Evolutionary conservation across 2,113 vertebrate species (phyloP).

Genomic region (Isichthys henryi): DNA sequence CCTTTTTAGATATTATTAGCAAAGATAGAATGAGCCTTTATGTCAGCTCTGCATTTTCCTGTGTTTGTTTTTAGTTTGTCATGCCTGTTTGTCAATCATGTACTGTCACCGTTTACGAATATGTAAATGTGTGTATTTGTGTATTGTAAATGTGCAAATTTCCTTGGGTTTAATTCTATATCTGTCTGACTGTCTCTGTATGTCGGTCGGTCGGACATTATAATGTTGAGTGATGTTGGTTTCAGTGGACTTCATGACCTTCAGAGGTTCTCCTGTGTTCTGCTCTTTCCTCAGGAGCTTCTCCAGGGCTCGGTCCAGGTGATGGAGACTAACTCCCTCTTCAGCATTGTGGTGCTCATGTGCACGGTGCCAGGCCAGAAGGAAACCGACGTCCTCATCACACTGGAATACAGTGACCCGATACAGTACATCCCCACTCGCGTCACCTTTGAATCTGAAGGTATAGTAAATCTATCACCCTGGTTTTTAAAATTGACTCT

Average conservation of each 20-base stretch:
- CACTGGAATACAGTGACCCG: conserved; percentile 52
- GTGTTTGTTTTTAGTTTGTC: not conserved
- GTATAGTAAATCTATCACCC: conserved; percentile 32
- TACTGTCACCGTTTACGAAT: not conserved
- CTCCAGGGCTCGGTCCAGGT: conserved; percentile 44
- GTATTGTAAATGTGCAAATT: not conserved
- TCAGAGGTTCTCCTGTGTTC: not conserved
- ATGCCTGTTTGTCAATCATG: not conserved
- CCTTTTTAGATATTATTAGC: not conserved
- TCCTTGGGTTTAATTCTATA: not conserved
- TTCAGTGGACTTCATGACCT: not conserved
- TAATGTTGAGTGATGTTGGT: not conserved
- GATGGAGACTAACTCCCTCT: conserved; percentile 60
- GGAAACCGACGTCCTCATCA: conserved; percentile 41
- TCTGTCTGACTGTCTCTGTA: not conserved
- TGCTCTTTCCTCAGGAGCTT: conserved; percentile 42
- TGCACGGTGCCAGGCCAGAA: conserved; percentile 30
- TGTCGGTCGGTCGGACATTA: not conserved
- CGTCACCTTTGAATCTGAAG: conserved; percentile 48
- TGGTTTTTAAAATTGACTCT: not conserved
- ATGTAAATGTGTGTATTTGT: not conserved
- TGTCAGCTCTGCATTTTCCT: not conserved
- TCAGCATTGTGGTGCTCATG: conserved; percentile 52
- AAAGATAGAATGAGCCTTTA: not conserved
- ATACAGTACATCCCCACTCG: conserved; percentile 48